Base-by-base conservation (phyloP, 2,888 invertebrate genomes). In the Drosophila subsilvestris region DNA sequence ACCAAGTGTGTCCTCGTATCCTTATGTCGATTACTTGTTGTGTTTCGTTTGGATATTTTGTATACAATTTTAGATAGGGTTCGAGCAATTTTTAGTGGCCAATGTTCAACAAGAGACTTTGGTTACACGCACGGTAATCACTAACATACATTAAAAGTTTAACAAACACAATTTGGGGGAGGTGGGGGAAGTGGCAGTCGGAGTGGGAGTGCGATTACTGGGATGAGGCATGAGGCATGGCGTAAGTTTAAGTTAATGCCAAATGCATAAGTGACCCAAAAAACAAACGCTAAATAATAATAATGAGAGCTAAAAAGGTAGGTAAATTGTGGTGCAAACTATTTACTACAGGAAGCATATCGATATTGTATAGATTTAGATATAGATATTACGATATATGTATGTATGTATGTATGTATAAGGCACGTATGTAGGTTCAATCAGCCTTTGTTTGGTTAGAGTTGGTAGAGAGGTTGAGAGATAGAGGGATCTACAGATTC, bases 141-240 rank as follows among this genome's bases (percentile, higher is more conserved):
- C 56, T 55, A 54, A 75, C 71, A 75, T 65, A 82, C 71, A 78
- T 73, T 73, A 51, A 69, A 62, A 70, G 53, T 76, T 71, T 63
- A 85, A 81, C 87, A 85, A 85, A 85, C 84, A 85, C 87, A 87
- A 85, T 87, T 81, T 51, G 63, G 76, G 76, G 74, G 69, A 71
- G 59, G 66, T 67, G 71, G 66, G 65, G 71, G 57, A 20, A 27
- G 27, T 27, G 27, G 27, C 7, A 1, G 37, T 37, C 4, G 37
- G 37, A 7, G 37, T 37, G 14, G 37, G n/a, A n/a, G 72, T 66
- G 67, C 62, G 44, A 27, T 48, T 55, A 45, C 43, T 47, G 65
- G 29, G 55, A 65, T 65, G 67, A 63, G 3, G 45, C 29, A 50
- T 50, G 50, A 32, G 18, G 54, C 29, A 37, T 65, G 45, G 9